Conservation (phyloP, 2,113 vertebrate genomes). For the Agelaius phoeniceus region DNA sequence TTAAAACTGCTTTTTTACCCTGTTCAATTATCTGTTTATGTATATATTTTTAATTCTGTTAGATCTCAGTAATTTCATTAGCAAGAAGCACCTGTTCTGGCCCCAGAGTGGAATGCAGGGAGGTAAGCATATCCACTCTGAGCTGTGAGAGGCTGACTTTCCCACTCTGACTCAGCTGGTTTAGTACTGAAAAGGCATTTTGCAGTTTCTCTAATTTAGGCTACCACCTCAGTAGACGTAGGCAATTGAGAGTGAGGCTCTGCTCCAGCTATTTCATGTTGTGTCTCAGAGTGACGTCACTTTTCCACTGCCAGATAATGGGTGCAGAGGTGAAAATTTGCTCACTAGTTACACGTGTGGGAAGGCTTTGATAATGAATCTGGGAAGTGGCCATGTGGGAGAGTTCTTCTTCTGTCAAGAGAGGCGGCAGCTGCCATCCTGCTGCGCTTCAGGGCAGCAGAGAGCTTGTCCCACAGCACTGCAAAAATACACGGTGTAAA, state of each 20-base stretch:
- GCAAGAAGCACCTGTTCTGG: background rate
- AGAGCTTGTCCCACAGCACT: rapidly evolving
- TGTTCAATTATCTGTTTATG: background rate
- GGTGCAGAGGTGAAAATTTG: background rate
- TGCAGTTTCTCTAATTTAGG: background rate
- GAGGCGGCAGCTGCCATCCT: background rate
- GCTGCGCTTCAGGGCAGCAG: rapidly evolving
- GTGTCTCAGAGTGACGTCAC: rapidly evolving
- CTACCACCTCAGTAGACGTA: background rate
- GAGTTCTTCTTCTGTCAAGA: background rate
- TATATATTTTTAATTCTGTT: background rate
- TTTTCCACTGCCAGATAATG: background rate
- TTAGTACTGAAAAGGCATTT: background rate
- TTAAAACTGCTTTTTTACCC: background rate
- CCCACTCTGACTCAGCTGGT: background rate
- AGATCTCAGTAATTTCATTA: background rate
- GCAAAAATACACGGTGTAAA: rapidly evolving
- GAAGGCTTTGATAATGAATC: background rate
- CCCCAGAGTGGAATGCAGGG: background rate
- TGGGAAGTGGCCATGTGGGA: background rate
- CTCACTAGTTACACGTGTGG: rapidly evolving
- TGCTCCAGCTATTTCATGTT: background rate
- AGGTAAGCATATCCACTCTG: background rate
- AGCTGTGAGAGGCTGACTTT: background rate
- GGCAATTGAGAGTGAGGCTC: background rate